Percentiles rank a stretch among this genome's conserved stretches.
These are phyloP conservation scores for Hypotaenidia okinawae DNA, from an alignment of 2,797 vertebrate species.

Conservation along the genomic window DNA sequence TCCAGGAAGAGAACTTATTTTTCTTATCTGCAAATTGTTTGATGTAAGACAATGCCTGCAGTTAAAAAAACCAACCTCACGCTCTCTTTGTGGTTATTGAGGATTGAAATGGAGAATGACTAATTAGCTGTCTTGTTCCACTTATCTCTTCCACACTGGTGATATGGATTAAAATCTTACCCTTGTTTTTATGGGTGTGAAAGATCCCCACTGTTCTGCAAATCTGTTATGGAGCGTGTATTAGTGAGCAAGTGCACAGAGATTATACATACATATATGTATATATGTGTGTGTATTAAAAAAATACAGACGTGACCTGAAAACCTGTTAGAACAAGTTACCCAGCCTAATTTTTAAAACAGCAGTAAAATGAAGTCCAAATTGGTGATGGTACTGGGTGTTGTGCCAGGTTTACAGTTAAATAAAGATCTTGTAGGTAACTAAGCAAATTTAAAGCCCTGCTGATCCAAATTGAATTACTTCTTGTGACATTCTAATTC, in stretches of 20 bases:
- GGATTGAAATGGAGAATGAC: neutral
- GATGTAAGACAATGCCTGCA: slow-evolving; percentile 52
- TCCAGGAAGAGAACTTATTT: slow-evolving; percentile 44
- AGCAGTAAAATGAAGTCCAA: neutral
- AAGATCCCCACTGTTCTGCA: neutral
- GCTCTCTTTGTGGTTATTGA: neutral
- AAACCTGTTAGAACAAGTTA: neutral
- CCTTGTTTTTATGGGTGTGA: neutral
- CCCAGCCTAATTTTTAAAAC: neutral
- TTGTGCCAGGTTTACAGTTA: slow-evolving; percentile 15
- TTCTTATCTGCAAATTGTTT: slow-evolving; percentile 53
- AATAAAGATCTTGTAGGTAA: slow-evolving; percentile 45
- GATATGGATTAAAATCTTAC: neutral
- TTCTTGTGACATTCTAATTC: slow-evolving; percentile 34
- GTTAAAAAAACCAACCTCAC: neutral
- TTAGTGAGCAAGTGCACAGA: neutral
- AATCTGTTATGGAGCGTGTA: neutral
- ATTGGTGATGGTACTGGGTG: neutral
- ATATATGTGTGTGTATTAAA: too few species aligned
- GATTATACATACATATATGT: neutral
- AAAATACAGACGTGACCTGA: neutral
- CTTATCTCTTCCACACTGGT: slow-evolving; percentile 5
- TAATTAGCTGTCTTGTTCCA: slow-evolving; percentile 44
- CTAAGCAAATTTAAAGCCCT: slow-evolving; percentile 17
- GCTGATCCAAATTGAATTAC: slow-evolving; percentile 49